Base-by-base conservation (phyloP, 2,888 invertebrate species). In the Agrilus biguttatus region DNA sequence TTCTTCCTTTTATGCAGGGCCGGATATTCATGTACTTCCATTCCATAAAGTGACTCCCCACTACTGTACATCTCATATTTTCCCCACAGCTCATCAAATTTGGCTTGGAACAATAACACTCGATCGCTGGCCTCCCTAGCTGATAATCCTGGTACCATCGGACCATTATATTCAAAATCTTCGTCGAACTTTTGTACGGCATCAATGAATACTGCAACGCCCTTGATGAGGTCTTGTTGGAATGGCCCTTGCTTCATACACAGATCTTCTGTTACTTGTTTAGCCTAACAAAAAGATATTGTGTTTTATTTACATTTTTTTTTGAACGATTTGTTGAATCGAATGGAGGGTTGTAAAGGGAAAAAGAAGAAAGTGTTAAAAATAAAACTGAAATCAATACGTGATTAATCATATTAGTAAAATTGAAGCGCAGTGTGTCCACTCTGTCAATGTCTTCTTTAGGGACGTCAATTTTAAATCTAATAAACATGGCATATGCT, bases 61-160 rank as follows among this genome's bases (percentile, higher is more conserved):
- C 77, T 86, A 36, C 80, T 78, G 62, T 84, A 89, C 69, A 86
- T 87, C 63, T 83, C 81, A 55, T 77, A 87, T 56, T 81, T 77
- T 40, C 82, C 72, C 80, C 82, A 86, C 10, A 92, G 65, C 39
- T 87, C 85, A 58, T 91, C 89, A 57, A 90, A 88, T 48, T 80
- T 75, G 51, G 77, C 77, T 69, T 87, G 84, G 58, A 84, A 87
- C 50, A 81, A 63, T 42, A 84, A 71, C 5, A 81, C 77, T 50
- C 82, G 75, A 62, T 89, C 88, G 53, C 87, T 87, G 14, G 91
- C 91, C 65, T 91, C 91, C 51, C 83, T 75, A 1, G 91, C 88
- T 1, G 81, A 68, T 23, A 92, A 73, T 2, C 87, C 89, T 5
- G 82, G 77, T 1, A 83, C 76, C 88, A 90, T 84, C 0, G 92